Evolutionary conservation across 37 sponge, comb jelly and placozoan species (phyloP), one percentile per base, ranked within the genome.

Genomic region (Halisarca cf. caerulea): DNA sequence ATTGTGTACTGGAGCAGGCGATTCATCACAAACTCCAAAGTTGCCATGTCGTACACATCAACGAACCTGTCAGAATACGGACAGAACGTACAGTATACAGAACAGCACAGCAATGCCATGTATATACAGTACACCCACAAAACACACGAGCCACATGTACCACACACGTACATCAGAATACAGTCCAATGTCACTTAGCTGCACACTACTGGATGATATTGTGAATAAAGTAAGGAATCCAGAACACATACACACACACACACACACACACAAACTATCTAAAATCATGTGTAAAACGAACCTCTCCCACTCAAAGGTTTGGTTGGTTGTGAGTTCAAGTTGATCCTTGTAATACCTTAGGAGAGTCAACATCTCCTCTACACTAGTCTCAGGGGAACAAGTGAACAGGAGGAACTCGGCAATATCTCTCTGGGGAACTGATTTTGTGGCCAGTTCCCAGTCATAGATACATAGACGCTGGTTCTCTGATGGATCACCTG

Each of bases 381-480:
- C 25, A 40, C 80, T 34, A 62, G 82, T 57, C 1, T 75, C 62
- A 9, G 91, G 88, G 11, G 45, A 38, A 0, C 90, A 73, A 30
- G 66, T 71, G 58, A 93, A 93, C 8, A 86, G 66, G 9, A 93
- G 82, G 25, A 93, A 85, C 72, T 93, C 94, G 8, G 80, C 91
- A 32, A 93, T 33, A 43, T 93, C 94, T 37, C 72, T 80, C 47
- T 93, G 94, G 30, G 94, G 91, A 23, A 90, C 86, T 54, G 54
- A 83, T 3, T 90, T 38, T 21, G 79, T 75, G 45, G 88, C 88
- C 79, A 93, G 80, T 72, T 93, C 94, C 94, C 94, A 93, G 86
- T 93, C 94, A 55, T 93, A 93, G 23, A 88, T 35, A 47, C 94
- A 93, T 66, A 90, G 37, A 7, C 77, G 39, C 21, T 74, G 25